A percentile compares a stretch with the other conserved stretches of the same genome.
Conservation (phyloP, 35 echinoderm and acorn worm genomes). For the Ophioderma brevispina region DNA sequence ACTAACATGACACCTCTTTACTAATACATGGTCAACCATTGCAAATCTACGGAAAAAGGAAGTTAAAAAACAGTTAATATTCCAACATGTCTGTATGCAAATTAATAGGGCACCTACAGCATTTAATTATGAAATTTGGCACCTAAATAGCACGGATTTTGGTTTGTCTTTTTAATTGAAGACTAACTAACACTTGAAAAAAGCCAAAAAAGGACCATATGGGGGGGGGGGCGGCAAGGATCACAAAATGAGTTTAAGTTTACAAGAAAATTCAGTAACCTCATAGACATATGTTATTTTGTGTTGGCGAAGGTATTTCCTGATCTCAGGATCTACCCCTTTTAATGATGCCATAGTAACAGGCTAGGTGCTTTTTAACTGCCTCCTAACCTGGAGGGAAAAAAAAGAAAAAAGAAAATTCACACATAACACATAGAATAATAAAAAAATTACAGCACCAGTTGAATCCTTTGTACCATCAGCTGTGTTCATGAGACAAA, state of each 20-base stretch:
- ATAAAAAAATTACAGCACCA: no score
- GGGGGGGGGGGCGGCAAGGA: no score
- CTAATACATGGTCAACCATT: not conserved
- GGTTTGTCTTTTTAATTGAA: not conserved
- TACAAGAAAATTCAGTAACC: conserved; percentile 49
- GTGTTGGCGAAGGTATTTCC: conserved; percentile 79
- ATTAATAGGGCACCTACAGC: not conserved
- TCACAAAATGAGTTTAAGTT: no score
- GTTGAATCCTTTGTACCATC: no score
- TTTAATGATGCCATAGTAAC: conserved; percentile 88
- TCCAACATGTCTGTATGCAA: not conserved
- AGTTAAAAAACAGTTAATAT: not conserved
- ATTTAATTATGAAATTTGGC: not conserved
- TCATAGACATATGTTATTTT: conserved; percentile 97
- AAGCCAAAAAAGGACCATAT: no score
- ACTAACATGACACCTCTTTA: not conserved
- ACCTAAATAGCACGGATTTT: not conserved
- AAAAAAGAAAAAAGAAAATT: no score
- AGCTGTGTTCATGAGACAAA: no score
- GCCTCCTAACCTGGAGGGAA: no score
- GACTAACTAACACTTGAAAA: no score
- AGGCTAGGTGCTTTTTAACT: no score
- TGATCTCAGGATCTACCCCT: conserved; percentile 84
- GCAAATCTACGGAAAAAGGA: not conserved
- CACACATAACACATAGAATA: no score